phyloP scores from a whole-genome alignment of 1,140 invertebrate species.

The Rhagoletis zephyria region DNA sequence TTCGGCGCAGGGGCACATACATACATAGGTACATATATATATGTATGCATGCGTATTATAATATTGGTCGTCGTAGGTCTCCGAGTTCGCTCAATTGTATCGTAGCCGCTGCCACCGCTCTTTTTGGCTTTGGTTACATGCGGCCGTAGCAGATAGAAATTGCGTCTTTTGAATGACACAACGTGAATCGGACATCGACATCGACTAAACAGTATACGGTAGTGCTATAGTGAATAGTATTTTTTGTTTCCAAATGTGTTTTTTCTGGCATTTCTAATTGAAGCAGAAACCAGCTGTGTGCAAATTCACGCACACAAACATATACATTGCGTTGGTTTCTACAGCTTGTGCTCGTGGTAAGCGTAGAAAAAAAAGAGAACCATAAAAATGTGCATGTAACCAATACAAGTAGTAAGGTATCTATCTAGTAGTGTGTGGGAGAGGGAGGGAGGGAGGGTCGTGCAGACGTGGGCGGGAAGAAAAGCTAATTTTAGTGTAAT shows the following conservation, averaged over 20 bases:
- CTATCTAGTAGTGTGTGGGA: background rate
- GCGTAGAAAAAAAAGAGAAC: background rate
- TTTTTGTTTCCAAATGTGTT: constrained; percentile 4
- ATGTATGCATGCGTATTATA: too few relatives aligned
- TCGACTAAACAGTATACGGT: background rate
- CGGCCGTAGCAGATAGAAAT: constrained; percentile 63
- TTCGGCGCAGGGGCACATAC: too few relatives aligned
- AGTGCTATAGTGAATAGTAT: constrained; percentile 18
- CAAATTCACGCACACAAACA: background rate
- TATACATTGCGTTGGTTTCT: background rate
- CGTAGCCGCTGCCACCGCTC: constrained; percentile 2
- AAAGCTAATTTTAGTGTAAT: constrained; percentile 24
- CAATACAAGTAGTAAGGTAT: background rate
- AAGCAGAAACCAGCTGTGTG: background rate
- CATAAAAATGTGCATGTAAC: background rate
- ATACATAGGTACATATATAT: too few relatives aligned
- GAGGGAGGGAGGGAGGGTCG: too few relatives aligned
- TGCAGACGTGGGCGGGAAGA: background rate
- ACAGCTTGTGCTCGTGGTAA: constrained; percentile 10
- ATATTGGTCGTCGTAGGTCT: constrained; percentile 14
- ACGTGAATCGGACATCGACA: constrained; percentile 60
- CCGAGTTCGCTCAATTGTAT: background rate
- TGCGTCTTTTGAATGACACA: constrained; percentile 68
- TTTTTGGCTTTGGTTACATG: constrained; percentile 10
- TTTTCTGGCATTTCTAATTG: constrained; percentile 22